Conservation (phyloP, 2,888 invertebrate genomes). For the Siphonodentalium dalli region DNA sequence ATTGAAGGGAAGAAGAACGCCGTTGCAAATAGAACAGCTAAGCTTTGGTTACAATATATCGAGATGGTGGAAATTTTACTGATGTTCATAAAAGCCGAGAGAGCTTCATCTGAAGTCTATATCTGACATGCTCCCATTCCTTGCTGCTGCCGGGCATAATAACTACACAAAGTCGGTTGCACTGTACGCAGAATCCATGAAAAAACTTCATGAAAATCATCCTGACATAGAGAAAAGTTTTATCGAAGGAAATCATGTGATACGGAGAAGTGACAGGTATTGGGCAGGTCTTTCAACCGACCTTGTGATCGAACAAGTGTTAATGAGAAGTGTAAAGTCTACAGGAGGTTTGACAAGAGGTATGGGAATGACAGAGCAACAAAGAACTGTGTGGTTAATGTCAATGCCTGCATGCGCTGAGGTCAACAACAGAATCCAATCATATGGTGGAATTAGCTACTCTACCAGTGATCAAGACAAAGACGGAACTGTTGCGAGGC, state of each 20-base stretch:
- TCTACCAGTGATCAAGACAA: slow-evolving; percentile 15
- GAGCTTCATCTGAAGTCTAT: slow-evolving; percentile 27
- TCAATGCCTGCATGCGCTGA: slow-evolving; percentile 25
- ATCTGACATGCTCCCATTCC: slow-evolving; percentile 29
- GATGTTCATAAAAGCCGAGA: slow-evolving; percentile 22
- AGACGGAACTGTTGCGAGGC: slow-evolving; percentile 14
- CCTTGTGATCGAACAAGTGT: too few species aligned
- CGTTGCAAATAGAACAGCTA: slow-evolving; percentile 2
- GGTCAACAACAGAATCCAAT: slow-evolving; percentile 11
- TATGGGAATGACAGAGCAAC: slow-evolving; percentile 18
- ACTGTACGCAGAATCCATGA: slow-evolving; percentile 21
- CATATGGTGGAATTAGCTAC: neutral
- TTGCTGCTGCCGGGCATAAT: slow-evolving; percentile 50
- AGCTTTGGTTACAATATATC: slow-evolving; percentile 29
- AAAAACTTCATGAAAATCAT: slow-evolving; percentile 4
- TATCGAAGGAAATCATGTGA: slow-evolving; percentile 18
- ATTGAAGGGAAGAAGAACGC: neutral
- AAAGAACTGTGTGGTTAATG: slow-evolving; percentile 17
- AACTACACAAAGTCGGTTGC: slow-evolving; percentile 19
- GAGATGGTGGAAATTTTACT: slow-evolving; percentile 27
- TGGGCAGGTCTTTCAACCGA: too few species aligned
- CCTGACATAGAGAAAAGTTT: slow-evolving; percentile 20
- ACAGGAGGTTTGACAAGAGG: slow-evolving; percentile 24
- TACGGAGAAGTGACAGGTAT: slow-evolving; percentile 14
- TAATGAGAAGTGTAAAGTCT: slow-evolving; percentile 30